Conservation (phyloP, 2,797 vertebrate genomes). For the Fundulus diaphanus region DNA sequence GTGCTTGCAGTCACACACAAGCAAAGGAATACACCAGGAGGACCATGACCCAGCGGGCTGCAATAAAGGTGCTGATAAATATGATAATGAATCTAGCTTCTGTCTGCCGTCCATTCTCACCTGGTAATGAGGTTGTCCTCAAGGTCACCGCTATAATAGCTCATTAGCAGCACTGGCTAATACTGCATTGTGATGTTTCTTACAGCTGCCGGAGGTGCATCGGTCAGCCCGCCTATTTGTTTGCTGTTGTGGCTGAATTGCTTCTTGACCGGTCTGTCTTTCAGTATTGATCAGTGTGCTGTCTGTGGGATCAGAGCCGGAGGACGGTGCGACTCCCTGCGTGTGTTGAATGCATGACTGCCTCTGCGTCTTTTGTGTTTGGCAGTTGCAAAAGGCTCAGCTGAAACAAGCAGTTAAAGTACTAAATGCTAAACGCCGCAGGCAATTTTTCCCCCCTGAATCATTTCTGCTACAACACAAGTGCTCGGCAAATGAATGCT, state of each 20-base stretch:
- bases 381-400: not conserved
- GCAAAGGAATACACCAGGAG: conserved; percentile 33
- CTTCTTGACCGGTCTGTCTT: conserved; percentile 30
- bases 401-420: not conserved
- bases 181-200: conserved; percentile 41
- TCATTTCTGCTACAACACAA: not conserved
- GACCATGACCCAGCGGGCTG: conserved; percentile 43
- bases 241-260: conserved; percentile 32
- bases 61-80: conserved; percentile 69
- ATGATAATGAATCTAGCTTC: conserved; percentile 69
- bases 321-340: not conserved
- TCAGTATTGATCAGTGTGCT: conserved; percentile 45
- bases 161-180: conserved; percentile 68
- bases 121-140: conserved; percentile 73
- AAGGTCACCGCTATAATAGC: conserved; percentile 72
- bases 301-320: conserved; percentile 19
- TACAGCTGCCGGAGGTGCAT: conserved; percentile 41
- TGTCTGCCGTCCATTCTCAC: conserved; percentile 69
- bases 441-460: not conserved
- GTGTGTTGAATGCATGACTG: not conserved
- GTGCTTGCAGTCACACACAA: conserved; percentile 20
- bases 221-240: conserved; percentile 55
- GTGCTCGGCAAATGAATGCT: not conserved
- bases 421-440: not conserved
- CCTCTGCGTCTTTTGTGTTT: not conserved